These are phyloP conservation scores for Agrilus mali DNA, from an alignment of 2,888 invertebrate genomes.

Conservation along the genomic window DNA sequence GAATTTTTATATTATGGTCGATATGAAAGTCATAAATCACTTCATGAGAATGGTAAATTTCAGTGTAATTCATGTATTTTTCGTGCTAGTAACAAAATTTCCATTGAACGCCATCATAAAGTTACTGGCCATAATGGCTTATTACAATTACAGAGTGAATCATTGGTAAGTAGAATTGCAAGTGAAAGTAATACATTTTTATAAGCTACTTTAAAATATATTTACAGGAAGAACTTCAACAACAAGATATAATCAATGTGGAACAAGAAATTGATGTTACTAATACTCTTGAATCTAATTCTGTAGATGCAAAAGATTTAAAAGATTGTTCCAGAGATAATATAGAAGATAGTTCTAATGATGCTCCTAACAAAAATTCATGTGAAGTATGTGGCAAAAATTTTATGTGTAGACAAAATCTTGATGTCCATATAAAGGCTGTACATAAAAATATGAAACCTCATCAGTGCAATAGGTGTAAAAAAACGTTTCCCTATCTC, in stretches of 20 bases:
- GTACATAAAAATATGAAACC: constrained; percentile 44
- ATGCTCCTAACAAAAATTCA: constrained; percentile 15
- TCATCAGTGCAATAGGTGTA: constrained; percentile 45
- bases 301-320: background rate
- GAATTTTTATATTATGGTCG: constrained; percentile 39
- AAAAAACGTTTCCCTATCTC: constrained; percentile 46
- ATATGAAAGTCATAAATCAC: constrained; percentile 41
- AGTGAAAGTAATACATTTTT: no score
- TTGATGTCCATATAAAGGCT: constrained; percentile 46
- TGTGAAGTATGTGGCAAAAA: constrained; percentile 48
- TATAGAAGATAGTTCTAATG: background rate
- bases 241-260: background rate
- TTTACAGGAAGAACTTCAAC: background rate
- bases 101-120: constrained; percentile 44
- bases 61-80: constrained; percentile 36
- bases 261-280: no score
- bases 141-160: background rate
- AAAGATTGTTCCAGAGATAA: background rate
- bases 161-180: no score
- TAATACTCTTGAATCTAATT: background rate
- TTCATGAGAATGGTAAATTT: constrained; percentile 48
- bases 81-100: constrained; percentile 34
- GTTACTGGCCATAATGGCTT: constrained; percentile 38
- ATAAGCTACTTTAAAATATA: no score
- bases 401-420: constrained; percentile 47